Percentiles rank a stretch among this genome's conserved stretches.
Conservation (phyloP, 2,888 invertebrate genomes). For the Lasioglossum zephyrum region DNA sequence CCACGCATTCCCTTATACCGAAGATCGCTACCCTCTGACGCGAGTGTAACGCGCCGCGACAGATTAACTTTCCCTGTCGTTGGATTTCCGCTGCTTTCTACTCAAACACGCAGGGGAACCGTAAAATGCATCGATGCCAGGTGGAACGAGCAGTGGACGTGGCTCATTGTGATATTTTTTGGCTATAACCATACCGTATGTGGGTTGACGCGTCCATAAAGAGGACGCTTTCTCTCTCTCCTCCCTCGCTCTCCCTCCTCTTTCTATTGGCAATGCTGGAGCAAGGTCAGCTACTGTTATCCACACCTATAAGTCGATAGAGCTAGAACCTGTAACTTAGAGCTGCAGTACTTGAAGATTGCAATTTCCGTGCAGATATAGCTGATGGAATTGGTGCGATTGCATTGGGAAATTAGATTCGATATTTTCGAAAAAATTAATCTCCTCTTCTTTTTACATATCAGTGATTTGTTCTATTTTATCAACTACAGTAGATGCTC, state of each 20-base stretch:
- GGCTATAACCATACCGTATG: background rate
- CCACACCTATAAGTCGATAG: background rate
- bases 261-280: background rate
- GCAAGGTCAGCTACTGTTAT: background rate
- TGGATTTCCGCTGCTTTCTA: background rate
- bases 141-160: background rate
- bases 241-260: background rate
- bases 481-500: too few relatives aligned
- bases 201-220: background rate
- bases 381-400: background rate
- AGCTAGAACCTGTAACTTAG: background rate
- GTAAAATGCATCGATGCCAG: background rate
- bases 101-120: background rate
- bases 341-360: background rate
- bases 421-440: background rate
- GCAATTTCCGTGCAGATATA: background rate
- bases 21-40: background rate
- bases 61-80: constrained; percentile 28
- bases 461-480: background rate
- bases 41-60: constrained; percentile 26
- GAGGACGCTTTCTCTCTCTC: background rate
- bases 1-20: background rate
- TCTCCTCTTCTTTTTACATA: background rate
- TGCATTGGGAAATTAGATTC: background rate
- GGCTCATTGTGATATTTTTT: background rate